Percentiles rank a stretch among this genome's conserved stretches.
Conservation (phyloP, 2,888 invertebrate species). For the Malthinus flaveolus region DNA sequence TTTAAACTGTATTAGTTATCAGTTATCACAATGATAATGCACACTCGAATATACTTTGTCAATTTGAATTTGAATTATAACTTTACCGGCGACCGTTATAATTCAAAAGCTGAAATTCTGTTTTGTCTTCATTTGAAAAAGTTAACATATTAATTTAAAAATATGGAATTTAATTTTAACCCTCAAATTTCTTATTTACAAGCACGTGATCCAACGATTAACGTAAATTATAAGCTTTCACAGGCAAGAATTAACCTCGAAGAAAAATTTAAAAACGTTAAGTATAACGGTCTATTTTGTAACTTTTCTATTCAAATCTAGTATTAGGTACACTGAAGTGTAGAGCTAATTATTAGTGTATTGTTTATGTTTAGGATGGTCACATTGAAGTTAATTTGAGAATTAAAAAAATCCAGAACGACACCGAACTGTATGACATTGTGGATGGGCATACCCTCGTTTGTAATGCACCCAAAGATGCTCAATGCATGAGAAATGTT, state of each 20-base stretch:
- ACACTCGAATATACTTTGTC: too few relatives aligned
- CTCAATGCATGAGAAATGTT: conserved; percentile 31
- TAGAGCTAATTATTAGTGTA: background rate
- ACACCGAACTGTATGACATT: conserved; percentile 36
- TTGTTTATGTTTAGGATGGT: conserved; percentile 7
- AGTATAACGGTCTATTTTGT: too few relatives aligned
- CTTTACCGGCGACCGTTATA: too few relatives aligned
- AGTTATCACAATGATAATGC: too few relatives aligned
- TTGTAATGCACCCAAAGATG: conserved; percentile 35
- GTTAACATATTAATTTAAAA: too few relatives aligned
- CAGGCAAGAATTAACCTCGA: background rate
- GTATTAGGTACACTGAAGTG: too few relatives aligned
- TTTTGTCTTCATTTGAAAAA: too few relatives aligned
- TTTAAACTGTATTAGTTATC: too few relatives aligned
- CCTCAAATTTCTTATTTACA: conserved; percentile 17
- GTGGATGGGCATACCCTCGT: conserved; percentile 28
- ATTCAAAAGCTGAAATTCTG: too few relatives aligned
- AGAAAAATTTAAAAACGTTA: background rate
- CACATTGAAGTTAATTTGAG: conserved; percentile 29
- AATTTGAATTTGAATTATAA: too few relatives aligned
- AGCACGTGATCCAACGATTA: conserved; percentile 30
- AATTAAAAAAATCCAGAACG: conserved; percentile 24
- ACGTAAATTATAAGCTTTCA: conserved; percentile 4
- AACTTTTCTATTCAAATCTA: too few relatives aligned
- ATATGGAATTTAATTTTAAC: too few relatives aligned